These are phyloP conservation scores for Raphicerus campestris DNA, from an alignment of 2,113 vertebrate genomes.

Conservation along the genomic window DNA sequence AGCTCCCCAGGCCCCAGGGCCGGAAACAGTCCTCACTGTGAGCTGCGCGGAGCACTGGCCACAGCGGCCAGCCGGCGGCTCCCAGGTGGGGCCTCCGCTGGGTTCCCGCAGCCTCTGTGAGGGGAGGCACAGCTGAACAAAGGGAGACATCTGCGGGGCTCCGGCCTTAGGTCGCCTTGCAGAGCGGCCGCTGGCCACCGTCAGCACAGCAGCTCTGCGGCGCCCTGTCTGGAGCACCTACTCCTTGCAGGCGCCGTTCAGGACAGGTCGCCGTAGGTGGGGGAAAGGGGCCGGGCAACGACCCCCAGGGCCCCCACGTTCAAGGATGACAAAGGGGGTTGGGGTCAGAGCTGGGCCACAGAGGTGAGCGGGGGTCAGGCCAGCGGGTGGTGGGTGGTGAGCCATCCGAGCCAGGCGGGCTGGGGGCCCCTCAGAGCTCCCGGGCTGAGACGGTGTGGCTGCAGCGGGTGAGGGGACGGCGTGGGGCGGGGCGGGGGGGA, in stretches of 20 bases:
- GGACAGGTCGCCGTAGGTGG: neutral
- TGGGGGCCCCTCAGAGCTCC: neutral
- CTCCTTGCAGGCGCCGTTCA: fast-evolving
- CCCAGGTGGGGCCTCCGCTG: neutral
- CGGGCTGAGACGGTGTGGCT: neutral
- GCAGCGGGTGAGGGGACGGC: neutral
- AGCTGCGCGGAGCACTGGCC: fast-evolving
- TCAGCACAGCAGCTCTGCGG: fast-evolving
- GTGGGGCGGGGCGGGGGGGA: neutral
- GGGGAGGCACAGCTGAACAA: neutral
- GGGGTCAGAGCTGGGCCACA: neutral
- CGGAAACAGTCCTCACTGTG: fast-evolving
- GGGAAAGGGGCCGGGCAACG: neutral
- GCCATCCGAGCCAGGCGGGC: neutral
- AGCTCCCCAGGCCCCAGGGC: neutral
- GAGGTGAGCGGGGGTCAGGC: fast-evolving
- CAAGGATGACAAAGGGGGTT: neutral
- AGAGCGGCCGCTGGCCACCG: neutral
- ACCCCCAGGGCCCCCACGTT: neutral
- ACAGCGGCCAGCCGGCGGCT: fast-evolving
- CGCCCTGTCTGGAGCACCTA: neutral
- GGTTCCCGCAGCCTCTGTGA: neutral
- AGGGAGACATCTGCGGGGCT: too few species aligned
- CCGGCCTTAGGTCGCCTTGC: fast-evolving
- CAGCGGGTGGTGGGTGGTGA: fast-evolving